These are phyloP conservation scores for Vandiemenella viatica DNA, from an alignment of 2,888 invertebrate species.

Conservation along the genomic window DNA sequence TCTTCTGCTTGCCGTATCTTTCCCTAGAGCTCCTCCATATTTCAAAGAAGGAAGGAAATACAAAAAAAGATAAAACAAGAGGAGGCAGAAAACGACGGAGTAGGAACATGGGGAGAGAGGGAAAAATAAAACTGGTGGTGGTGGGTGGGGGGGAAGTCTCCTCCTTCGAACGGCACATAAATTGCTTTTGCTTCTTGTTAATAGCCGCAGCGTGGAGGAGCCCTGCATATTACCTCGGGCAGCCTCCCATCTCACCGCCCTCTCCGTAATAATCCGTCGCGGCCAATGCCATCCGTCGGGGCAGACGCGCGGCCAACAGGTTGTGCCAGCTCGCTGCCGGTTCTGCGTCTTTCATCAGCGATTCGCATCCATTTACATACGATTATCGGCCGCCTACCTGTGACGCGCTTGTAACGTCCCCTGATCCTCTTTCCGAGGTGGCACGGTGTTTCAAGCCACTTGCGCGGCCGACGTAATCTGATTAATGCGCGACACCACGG, in stretches of 20 bases:
- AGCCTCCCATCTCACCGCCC: neutral
- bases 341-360: too few species aligned
- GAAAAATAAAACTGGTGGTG: conserved; percentile 4
- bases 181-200: conserved; percentile 15
- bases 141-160: too few species aligned
- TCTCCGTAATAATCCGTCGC: neutral
- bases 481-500: too few species aligned
- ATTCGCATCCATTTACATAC: too few species aligned
- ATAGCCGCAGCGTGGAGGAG: conserved; percentile 8
- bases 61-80: conserved; percentile 5
- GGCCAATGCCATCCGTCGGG: neutral
- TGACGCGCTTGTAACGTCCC: too few species aligned
- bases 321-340: neutral
- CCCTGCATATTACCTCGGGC: conserved; percentile 9
- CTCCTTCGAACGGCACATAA: conserved; percentile 11
- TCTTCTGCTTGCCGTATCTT: conserved; percentile 2
- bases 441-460: too few species aligned
- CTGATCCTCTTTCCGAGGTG: too few species aligned
- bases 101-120: conserved; percentile 2
- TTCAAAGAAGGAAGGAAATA: conserved; percentile 7
- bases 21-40: conserved; percentile 7
- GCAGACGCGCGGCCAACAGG: neutral
- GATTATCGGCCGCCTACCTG: too few species aligned
- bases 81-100: too few species aligned
- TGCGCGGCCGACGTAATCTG: too few species aligned